phyloP scores from a whole-genome alignment of 2,888 invertebrate genomes.

The Xestia xanthographa region DNA sequence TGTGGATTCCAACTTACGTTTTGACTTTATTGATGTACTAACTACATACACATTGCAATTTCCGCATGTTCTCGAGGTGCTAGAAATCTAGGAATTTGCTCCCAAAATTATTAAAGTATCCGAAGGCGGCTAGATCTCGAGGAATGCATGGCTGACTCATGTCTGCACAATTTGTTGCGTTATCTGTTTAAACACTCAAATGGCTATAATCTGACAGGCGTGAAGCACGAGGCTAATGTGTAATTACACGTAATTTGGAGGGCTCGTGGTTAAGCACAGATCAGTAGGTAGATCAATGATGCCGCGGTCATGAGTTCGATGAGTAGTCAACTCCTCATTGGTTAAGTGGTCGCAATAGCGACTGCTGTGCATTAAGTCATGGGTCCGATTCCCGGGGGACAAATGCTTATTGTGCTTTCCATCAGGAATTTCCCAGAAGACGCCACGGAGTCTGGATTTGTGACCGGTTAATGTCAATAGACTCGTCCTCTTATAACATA shows the following conservation, averaged over 20 bases:
- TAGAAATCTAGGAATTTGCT: conserved; percentile 2
- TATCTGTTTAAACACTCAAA: conserved; percentile 19
- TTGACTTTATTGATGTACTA: background rate
- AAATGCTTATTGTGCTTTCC: background rate
- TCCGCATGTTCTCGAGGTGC: background rate
- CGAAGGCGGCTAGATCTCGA: background rate
- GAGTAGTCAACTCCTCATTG: background rate
- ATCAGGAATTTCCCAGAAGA: no score
- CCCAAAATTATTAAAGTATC: conserved; percentile 4
- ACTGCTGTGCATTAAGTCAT: background rate
- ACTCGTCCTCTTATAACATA: no score
- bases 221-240: conserved; percentile 53
- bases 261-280: background rate
- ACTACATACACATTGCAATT: background rate
- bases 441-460: no score
- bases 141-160: conserved; percentile 50
- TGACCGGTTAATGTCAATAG: no score
- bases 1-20: background rate
- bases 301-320: background rate
- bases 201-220: conserved; percentile 36
- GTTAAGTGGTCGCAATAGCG: background rate
- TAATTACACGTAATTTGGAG: conserved; percentile 26
- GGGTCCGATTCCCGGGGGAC: background rate
- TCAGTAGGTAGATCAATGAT: conserved; percentile 9
- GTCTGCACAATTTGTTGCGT: conserved; percentile 31